Evolutionary conservation across 2,888 invertebrate species (phyloP), one percentile per base, ranked within the genome.

Genomic region (Drosophila meridionalis): DNA sequence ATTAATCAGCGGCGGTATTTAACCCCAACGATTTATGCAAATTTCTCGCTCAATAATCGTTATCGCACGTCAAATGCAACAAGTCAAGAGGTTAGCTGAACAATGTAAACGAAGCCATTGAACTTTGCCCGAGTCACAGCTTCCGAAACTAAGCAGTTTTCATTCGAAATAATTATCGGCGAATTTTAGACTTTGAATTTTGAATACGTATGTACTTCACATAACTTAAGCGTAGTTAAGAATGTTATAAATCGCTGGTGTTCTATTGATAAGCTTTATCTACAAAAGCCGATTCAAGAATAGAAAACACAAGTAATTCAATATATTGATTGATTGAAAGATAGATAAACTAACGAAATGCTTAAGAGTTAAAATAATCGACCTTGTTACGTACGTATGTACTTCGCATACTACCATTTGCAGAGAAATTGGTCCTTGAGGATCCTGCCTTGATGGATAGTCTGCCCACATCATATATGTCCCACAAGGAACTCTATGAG

Each of bases 401-500:
- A 6, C 55, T 45, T 47, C 4, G 1, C 6, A 4, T 32, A 7
- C 38, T n/a, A 28, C 30, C 38, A 36, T 7, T 65, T 72, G n/a
- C 70, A 93, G 93, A 93, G 77, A 91, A 92, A 69, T 58, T 87
- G 58, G 92, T 93, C 52, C 84, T 93, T 14, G 94, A 94, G 55
- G 95, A 97, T 93, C 96, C 96, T 0, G 95, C 95, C 48, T 93
- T 97, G 63, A 92, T 94, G 77, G 96, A 96, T 73, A 94, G 94
- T 50, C 93, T 96, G 1, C 97, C 97, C 3, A 93, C 95, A 2
- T 96, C 96, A 69, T 97, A 97, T 91, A 94, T 97, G 74, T 97
- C 97, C 73, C 97, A 98, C 91, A 97, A 97, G 90, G 97, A 98
- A 89, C 95, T 96, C 77, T 97, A 97, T 92, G 97, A 97, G 90